phyloP scores from a whole-genome alignment of 2,113 vertebrate genomes.

The Alligator sinensis region DNA sequence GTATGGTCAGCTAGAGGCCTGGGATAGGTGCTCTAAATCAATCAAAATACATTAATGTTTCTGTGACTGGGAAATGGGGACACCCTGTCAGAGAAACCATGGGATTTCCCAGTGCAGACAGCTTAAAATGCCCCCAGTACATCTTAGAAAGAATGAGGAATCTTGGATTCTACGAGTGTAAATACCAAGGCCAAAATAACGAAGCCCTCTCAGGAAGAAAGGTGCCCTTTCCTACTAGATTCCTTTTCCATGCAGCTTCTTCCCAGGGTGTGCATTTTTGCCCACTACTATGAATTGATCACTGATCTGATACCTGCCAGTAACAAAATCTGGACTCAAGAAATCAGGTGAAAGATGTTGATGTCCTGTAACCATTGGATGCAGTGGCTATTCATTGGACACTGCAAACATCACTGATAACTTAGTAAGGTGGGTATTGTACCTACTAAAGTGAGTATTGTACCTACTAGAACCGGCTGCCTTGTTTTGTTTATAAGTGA shows the following conservation, averaged over 20 bases:
- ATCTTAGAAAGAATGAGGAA: too few species aligned
- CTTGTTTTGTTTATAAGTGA: background rate
- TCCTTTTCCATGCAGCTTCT: background rate
- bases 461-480: background rate
- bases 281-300: background rate
- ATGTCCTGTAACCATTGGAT: background rate
- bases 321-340: background rate
- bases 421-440: background rate
- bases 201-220: background rate
- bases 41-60: background rate
- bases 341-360: background rate
- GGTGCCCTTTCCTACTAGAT: background rate
- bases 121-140: background rate
- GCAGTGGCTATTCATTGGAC: background rate
- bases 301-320: background rate
- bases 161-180: too few species aligned
- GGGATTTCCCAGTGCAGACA: background rate
- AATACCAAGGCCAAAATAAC: background rate
- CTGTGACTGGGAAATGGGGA: background rate
- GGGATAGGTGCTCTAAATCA: background rate
- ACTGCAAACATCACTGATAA: background rate
- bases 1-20: background rate
- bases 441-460: background rate
- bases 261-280: background rate
- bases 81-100: rapidly evolving